A percentile compares a stretch with the other conserved stretches of the same genome.
Conservation (phyloP, 2,113 vertebrate species). For the Alligator sinensis region DNA sequence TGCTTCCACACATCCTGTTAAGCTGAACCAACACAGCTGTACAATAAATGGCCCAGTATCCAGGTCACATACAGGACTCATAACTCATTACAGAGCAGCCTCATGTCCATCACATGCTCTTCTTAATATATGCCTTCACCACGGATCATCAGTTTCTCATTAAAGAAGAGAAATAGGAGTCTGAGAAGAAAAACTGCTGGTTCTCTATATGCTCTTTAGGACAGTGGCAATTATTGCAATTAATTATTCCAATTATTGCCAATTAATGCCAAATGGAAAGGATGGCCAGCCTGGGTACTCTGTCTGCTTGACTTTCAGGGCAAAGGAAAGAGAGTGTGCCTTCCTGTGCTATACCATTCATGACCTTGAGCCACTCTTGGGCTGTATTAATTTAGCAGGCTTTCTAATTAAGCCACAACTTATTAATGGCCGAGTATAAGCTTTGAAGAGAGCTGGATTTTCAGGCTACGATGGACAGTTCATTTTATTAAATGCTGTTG, state of each 20-base stretch:
- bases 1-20: neutral
- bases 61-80: neutral
- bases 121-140: neutral
- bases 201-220: neutral
- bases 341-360: too few species aligned
- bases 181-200: neutral
- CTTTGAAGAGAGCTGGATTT: neutral
- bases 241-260: too few species aligned
- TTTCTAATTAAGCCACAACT: neutral
- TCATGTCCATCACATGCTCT: neutral
- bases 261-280: neutral
- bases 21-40: neutral
- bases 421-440: neutral
- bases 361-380: too few species aligned
- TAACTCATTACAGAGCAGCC: neutral
- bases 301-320: neutral
- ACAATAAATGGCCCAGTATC: neutral
- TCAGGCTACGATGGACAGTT: neutral
- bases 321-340: too few species aligned
- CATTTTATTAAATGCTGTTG: neutral
- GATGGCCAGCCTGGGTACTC: neutral
- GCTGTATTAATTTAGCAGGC: neutral
- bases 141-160: neutral
- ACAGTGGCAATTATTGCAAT: neutral
- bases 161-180: neutral